Conservation (phyloP, 2,113 vertebrate genomes). For the Leuciscus idus region DNA sequence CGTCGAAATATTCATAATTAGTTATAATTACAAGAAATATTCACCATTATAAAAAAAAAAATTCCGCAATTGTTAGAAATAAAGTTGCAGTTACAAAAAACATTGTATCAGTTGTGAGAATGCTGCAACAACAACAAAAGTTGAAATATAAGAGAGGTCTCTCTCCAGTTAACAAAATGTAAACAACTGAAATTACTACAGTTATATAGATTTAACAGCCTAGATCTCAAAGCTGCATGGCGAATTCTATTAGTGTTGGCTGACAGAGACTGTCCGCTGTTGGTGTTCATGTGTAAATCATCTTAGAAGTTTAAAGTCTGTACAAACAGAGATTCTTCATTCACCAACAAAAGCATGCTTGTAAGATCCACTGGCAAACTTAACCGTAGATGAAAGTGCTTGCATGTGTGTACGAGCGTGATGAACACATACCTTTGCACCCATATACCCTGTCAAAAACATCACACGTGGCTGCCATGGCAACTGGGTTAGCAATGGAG, state of each 20-base stretch:
- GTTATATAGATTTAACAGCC: background rate
- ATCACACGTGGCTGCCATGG: constrained; percentile 74
- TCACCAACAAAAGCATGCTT: background rate
- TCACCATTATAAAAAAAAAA: background rate
- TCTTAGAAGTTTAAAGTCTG: background rate
- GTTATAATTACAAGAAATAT: background rate
- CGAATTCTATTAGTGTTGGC: background rate
- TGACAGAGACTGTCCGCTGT: background rate
- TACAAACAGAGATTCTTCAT: background rate
- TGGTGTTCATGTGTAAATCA: background rate
- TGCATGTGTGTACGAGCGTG: background rate
- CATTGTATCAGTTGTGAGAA: background rate
- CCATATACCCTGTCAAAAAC: constrained; percentile 73
- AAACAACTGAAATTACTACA: background rate
- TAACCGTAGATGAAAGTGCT: constrained; percentile 9
- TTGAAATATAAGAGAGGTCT: background rate
- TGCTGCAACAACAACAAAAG: background rate
- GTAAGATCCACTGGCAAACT: background rate
- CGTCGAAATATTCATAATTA: background rate
- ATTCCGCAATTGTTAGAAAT: background rate
- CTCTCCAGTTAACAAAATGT: background rate
- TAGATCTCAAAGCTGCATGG: background rate
- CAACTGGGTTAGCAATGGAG: constrained; percentile 67
- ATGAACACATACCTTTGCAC: constrained; percentile 58
- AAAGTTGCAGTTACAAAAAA: background rate